A percentile compares a stretch with the other conserved stretches of the same genome.
These are phyloP conservation scores for Sphinx pinastri DNA, from an alignment of 2,888 invertebrate species.

Conservation along the genomic window DNA sequence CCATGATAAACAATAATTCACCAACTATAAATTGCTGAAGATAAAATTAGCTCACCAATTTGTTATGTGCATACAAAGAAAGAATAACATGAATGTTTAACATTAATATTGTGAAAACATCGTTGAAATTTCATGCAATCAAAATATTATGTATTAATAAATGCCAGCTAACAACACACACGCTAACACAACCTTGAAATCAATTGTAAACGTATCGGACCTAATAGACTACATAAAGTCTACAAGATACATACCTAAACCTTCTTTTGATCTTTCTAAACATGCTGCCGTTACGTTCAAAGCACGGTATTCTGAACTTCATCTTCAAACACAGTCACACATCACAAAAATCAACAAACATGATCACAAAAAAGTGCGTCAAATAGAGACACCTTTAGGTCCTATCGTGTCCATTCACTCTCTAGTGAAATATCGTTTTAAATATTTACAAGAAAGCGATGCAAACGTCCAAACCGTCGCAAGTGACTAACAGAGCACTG, in stretches of 20 bases:
- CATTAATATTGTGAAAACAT: background rate
- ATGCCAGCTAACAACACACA: background rate
- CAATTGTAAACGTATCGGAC: background rate
- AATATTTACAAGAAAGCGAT: conserved; percentile 68
- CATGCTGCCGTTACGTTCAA: conserved; percentile 47
- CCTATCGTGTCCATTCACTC: conserved; percentile 36
- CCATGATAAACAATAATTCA: too few species aligned
- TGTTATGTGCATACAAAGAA: background rate
- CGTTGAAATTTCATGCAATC: background rate
- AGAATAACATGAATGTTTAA: background rate
- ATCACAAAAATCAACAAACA: conserved; percentile 26
- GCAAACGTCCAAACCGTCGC: conserved; percentile 53
- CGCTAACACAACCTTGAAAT: conserved; percentile 1
- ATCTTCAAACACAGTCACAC: conserved; percentile 45
- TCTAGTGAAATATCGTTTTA: conserved; percentile 66
- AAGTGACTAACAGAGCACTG: conserved; percentile 62
- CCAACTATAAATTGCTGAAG: background rate
- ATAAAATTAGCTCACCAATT: background rate
- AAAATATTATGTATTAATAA: background rate
- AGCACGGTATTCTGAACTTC: conserved; percentile 56
- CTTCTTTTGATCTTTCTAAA: conserved; percentile 53
- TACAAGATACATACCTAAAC: conserved; percentile 50
- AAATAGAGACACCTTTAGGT: background rate
- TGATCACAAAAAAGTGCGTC: conserved; percentile 4
- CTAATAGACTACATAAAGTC: background rate